These are phyloP conservation scores for Pseudomyrmex pallidus DNA, from an alignment of 1,140 invertebrate species.

Conservation along the genomic window DNA sequence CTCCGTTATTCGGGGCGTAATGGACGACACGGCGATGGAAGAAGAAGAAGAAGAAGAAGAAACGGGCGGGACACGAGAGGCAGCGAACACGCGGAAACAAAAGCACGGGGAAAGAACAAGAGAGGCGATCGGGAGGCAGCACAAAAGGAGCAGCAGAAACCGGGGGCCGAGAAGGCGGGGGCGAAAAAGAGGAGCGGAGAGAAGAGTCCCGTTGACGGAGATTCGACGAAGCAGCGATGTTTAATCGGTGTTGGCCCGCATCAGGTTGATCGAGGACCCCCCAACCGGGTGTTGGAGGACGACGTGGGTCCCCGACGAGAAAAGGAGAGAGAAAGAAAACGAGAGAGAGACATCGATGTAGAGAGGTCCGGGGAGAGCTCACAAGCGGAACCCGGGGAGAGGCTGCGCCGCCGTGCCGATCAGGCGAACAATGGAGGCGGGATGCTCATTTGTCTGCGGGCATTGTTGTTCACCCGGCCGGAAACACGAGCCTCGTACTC, in stretches of 20 bases:
- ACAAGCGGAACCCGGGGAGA: conserved; percentile 71
- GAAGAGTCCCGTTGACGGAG: conserved; percentile 74
- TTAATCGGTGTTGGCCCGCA: conserved; percentile 83
- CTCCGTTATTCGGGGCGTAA: conserved; percentile 42
- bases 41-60: conserved; percentile 9
- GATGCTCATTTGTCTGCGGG: conserved; percentile 85
- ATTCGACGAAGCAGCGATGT: conserved; percentile 82
- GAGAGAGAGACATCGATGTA: conserved; percentile 6
- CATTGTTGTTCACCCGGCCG: conserved; percentile 83
- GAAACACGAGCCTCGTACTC: conserved; percentile 82
- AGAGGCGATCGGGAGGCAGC: conserved; percentile 49
- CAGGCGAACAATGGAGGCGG: conserved; percentile 84
- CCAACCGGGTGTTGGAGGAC: conserved; percentile 73
- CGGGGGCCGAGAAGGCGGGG: not conserved
- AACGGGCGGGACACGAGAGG: conserved; percentile 21
- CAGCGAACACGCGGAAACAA: conserved; percentile 24
- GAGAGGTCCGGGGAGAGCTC: conserved; percentile 56
- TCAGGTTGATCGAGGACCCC: conserved; percentile 83
- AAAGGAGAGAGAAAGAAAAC: no score
- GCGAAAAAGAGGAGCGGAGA: conserved; percentile 3
- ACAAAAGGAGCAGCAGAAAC: conserved; percentile 53
- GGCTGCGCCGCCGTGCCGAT: conserved; percentile 78
- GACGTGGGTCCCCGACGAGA: conserved; percentile 60
- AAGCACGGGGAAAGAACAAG: conserved; percentile 18
- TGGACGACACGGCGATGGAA: conserved; percentile 34